A percentile compares a stretch with the other conserved stretches of the same genome.
Evolutionary conservation across 1,140 invertebrate genomes (phyloP).

Genomic region (Mycetomoellerius zeteki): DNA sequence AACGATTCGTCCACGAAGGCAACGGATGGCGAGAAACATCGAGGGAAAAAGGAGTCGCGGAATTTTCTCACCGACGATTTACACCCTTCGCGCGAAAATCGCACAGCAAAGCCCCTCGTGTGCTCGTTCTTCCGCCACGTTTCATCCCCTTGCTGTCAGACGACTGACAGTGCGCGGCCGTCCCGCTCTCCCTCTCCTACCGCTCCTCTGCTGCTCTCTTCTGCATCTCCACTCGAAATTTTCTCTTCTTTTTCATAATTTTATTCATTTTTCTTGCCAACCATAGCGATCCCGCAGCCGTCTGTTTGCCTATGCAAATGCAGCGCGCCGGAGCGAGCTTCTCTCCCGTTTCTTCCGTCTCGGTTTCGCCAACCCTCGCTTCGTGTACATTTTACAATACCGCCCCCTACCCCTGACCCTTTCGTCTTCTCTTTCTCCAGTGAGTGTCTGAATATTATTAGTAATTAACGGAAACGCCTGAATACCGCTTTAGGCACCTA

Average conservation of each 20-base stretch:
- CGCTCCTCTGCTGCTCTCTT: conserved; percentile 20
- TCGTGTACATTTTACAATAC: conserved; percentile 60
- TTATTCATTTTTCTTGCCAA: conserved; percentile 87
- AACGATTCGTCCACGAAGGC: background rate
- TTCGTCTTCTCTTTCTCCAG: conserved; percentile 43
- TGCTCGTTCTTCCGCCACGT: conserved; percentile 80
- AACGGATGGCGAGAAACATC: background rate
- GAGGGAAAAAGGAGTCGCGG: conserved; percentile 46
- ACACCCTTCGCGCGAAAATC: conserved; percentile 79
- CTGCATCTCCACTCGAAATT: conserved; percentile 64
- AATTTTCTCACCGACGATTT: conserved; percentile 74
- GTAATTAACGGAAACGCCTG: conserved; percentile 84
- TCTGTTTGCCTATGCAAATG: conserved; percentile 87
- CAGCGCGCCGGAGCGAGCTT: conserved; percentile 66
- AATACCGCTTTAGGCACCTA: conserved; percentile 7
- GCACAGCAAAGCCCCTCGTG: conserved; percentile 65
- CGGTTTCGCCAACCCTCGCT: conserved; percentile 48
- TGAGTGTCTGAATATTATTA: conserved; percentile 86
- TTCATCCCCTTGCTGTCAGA: conserved; percentile 80
- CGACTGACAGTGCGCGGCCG: conserved; percentile 66
- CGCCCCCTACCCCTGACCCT: conserved; percentile 5
- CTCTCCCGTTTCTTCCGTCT: conserved; percentile 56
- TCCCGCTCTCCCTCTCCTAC: background rate
- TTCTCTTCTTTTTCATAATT: conserved; percentile 81
- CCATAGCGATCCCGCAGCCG: conserved; percentile 75